Base-by-base conservation (phyloP, 2,888 invertebrate genomes). In the Cremastinae sp. region DNA sequence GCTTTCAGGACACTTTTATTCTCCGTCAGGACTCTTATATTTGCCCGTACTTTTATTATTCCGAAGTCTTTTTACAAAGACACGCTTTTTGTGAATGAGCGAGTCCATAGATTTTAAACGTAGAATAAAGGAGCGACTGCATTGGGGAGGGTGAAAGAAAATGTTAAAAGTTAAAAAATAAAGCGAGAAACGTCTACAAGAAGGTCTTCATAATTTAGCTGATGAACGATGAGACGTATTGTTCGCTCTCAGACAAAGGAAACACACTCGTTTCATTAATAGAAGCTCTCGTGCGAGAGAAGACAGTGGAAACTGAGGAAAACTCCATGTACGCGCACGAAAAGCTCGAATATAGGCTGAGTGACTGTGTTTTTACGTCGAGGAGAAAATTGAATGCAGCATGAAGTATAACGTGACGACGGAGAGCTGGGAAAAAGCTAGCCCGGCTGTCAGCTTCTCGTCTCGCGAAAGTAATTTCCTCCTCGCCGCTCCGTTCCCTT, bases 401-500 rank as follows among this genome's bases (percentile, higher is more conserved):
- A 47, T 53, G 68, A 54, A 59, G 65, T 43, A n/a, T n/a, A 65
- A 73, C 69, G 64, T 41, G 41, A 38, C 51, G 68, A 34, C 4
- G 45, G 28, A 49, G 41, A 54, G 36, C 41, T 36, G 59, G 56
- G 58, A 68, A 74, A 62, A 61, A 64, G 64, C 69, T 53, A 41
- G 62, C 59, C 34, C 36, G 45, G 58, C 76, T 70, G 76, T 77
- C 76, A 77, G 73, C 73, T 77, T 73, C 73, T 77, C 76, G 76
- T 77, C 76, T 73, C 69, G 49, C 43, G 54, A 73, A 77, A 70
- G 76, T 77, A 77, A 77, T 77, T 77, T 77, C 69, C 76, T 77
- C 61, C 61, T 69, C 49, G 65, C 28, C 53, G 20, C 12, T 34
- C 12, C n/a, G 18, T 14, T 58, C 53, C 16, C 62, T 22, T 18